A percentile compares a stretch with the other conserved stretches of the same genome.
phyloP scores from a whole-genome alignment of 2,797 vertebrate species.

The Pangasius mekongensis region DNA sequence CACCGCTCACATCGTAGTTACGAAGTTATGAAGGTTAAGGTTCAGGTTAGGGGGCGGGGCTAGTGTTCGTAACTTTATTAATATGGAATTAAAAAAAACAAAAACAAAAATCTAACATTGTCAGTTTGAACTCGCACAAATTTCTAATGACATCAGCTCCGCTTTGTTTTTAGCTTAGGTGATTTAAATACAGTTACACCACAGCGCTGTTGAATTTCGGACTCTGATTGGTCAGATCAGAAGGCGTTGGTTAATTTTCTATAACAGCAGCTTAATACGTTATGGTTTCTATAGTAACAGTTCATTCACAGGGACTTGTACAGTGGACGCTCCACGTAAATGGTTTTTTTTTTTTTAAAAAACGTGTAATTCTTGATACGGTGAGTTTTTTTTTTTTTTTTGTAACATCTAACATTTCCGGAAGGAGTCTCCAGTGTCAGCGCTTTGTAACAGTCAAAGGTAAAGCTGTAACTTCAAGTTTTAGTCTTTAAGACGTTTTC shows the following conservation, averaged over 20 bases:
- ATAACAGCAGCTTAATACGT: not conserved
- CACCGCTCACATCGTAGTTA: not conserved
- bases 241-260: not conserved
- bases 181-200: not conserved
- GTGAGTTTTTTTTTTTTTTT: not conserved
- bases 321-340: not conserved
- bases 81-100: not conserved
- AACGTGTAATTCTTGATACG: not conserved
- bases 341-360: too few species aligned
- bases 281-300: conserved; percentile 2
- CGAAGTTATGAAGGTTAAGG: not conserved
- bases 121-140: not conserved
- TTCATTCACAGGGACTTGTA: not conserved
- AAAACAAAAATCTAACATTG: not conserved
- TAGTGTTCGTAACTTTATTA: not conserved
- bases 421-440: not conserved
- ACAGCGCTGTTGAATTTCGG: not conserved
- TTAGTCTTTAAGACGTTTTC: not conserved
- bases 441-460: not conserved
- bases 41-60: not conserved
- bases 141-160: not conserved
- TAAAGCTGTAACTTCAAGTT: not conserved
- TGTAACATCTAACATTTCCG: not conserved
- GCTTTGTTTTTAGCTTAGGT: not conserved
- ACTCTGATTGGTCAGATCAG: not conserved